Percentiles rank a stretch among this genome's conserved stretches.
These are phyloP conservation scores for Salvelinus fontinalis DNA, from an alignment of 2,113 vertebrate species.

Conservation along the genomic window DNA sequence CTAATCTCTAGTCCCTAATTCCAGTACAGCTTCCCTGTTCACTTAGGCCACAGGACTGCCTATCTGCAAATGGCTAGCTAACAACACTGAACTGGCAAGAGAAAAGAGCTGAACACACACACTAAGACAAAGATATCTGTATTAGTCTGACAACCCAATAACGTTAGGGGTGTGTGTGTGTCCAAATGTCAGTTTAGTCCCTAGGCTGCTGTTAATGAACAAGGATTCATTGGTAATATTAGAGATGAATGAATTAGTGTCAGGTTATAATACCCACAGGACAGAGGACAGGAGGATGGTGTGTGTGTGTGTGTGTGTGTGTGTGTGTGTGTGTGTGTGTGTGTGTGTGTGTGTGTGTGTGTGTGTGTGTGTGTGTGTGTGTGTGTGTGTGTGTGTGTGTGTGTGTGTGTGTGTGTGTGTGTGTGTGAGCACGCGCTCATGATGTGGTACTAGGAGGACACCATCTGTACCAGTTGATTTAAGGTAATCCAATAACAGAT, in stretches of 20 bases:
- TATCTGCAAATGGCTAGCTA: neutral
- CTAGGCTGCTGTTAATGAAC: slow-evolving; percentile 59
- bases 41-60: neutral
- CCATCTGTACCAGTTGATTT: too few relatives aligned
- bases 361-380: slow-evolving; percentile 1
- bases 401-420: neutral
- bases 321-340: too few relatives aligned
- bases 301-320: neutral
- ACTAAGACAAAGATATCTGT: slow-evolving; percentile 32
- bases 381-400: neutral
- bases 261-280: slow-evolving; percentile 56
- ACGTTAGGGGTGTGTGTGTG: slow-evolving; percentile 38
- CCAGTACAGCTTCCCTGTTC: neutral
- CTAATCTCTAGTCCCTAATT: slow-evolving; percentile 4
- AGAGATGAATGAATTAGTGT: slow-evolving; percentile 68
- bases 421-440: neutral
- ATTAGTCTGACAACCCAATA: slow-evolving; percentile 45
- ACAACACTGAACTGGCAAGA: neutral
- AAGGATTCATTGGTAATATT: slow-evolving; percentile 63
- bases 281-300: slow-evolving; percentile 28
- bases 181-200: slow-evolving; percentile 61
- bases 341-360: neutral
- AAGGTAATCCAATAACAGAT: too few relatives aligned
- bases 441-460: neutral
- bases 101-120: slow-evolving; percentile 4